Conservation (phyloP, 2,113 vertebrate species). For the Cinclus cinclus region DNA sequence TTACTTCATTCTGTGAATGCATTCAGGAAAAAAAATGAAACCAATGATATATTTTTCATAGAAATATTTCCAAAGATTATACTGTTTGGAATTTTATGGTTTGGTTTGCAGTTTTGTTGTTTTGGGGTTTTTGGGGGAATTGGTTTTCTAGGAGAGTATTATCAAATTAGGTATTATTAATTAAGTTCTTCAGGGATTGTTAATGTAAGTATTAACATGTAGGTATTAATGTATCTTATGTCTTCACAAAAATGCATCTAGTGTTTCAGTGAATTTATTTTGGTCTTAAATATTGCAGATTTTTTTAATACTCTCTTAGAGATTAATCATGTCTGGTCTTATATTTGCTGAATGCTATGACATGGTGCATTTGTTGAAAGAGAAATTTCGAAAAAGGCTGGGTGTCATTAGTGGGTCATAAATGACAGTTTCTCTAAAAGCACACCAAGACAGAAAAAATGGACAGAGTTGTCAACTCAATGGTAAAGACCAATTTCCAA, state of each 20-base stretch:
- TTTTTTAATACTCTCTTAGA: neutral
- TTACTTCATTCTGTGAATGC: neutral
- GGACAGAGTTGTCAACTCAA: neutral
- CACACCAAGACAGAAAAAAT: neutral
- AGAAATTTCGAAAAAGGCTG: neutral
- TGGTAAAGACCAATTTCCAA: neutral
- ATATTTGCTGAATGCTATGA: neutral
- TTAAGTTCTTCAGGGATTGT: neutral
- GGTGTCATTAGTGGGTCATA: neutral
- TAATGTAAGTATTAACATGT: neutral
- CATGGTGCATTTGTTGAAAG: neutral
- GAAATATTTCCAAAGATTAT: neutral
- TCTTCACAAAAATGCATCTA: neutral
- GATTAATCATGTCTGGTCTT: neutral
- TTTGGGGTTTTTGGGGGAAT: rapidly evolving
- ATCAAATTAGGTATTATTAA: neutral
- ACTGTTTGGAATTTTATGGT: no score
- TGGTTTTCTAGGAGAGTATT: neutral
- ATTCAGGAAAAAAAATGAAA: neutral
- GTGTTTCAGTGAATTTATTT: neutral
- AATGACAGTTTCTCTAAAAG: neutral
- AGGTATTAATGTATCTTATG: neutral
- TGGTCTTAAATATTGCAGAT: neutral
- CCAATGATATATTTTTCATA: neutral
- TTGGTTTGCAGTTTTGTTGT: neutral